phyloP scores from a whole-genome alignment of 1,140 invertebrate genomes.

The fruit fly (Drosophila melanogaster) region DNA sequence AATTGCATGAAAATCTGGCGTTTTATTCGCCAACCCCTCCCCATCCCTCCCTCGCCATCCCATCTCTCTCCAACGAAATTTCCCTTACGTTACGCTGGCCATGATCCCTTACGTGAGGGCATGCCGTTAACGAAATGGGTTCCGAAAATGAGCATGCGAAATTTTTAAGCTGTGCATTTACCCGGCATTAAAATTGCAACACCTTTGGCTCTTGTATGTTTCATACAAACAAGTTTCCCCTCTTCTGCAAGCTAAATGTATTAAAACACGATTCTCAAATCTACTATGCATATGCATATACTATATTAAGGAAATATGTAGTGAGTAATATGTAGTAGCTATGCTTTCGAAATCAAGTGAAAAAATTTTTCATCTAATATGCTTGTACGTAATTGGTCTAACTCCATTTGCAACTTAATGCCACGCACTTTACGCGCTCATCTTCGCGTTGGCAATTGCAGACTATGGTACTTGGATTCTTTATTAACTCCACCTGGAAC shows the following conservation, averaged over 20 bases:
- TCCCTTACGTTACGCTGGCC: not conserved
- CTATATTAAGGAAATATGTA: not conserved
- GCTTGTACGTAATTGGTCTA: not conserved
- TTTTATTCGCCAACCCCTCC: constrained; percentile 12
- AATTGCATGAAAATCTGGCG: constrained; percentile 70
- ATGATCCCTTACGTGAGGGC: constrained; percentile 17
- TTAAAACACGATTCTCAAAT: too few species aligned
- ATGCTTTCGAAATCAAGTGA: not conserved
- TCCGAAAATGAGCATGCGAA: constrained; percentile 7
- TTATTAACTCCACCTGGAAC: constrained; percentile 43
- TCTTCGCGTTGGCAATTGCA: not conserved
- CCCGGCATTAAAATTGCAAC: constrained; percentile 1
- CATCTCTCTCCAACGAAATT: too few species aligned
- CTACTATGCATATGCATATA: too few species aligned
- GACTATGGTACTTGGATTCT: constrained; percentile 13
- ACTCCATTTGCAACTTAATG: not conserved
- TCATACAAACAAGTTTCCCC: not conserved
- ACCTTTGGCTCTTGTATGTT: not conserved
- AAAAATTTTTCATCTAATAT: not conserved
- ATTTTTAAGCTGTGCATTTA: constrained; percentile 5
- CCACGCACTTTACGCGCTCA: constrained; percentile 10
- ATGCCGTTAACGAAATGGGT: constrained; percentile 3
- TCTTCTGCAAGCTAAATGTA: too few species aligned
- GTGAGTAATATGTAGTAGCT: not conserved
- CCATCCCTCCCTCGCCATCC: not conserved